These are phyloP conservation scores for Pseudocheirus occidentalis DNA, from an alignment of 2,797 vertebrate species.

Conservation along the genomic window DNA sequence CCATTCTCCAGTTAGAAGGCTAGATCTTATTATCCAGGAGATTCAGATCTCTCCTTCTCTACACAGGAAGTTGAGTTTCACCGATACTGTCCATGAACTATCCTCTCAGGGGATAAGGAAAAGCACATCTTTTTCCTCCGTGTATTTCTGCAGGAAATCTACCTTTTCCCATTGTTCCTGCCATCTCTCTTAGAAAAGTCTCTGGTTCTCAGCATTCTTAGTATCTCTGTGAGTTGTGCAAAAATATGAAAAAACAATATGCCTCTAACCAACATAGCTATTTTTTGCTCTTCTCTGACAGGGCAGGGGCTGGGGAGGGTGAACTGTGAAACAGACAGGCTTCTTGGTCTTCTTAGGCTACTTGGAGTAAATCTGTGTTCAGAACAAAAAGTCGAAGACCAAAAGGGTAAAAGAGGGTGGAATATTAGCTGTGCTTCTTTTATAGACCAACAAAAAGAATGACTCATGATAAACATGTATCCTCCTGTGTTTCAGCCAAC, in stretches of 20 bases:
- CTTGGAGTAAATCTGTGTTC: not conserved
- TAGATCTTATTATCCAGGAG: not conserved
- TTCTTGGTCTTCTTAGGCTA: not conserved
- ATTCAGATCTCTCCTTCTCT: not conserved
- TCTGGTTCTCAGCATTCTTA: not conserved
- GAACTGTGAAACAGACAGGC: not conserved
- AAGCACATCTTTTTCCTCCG: not conserved
- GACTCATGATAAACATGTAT: not conserved
- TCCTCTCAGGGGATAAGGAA: not conserved
- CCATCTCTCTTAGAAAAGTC: not conserved
- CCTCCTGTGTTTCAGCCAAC: not conserved
- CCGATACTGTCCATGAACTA: not conserved
- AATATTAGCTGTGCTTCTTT: not conserved
- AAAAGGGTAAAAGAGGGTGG: not conserved
- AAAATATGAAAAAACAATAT: not conserved
- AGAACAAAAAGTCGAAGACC: not conserved
- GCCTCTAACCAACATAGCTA: not conserved
- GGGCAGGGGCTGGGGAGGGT: too few relatives aligned
- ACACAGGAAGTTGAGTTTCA: not conserved
- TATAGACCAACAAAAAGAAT: not conserved
- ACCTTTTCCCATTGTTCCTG: not conserved
- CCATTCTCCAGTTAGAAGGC: not conserved
- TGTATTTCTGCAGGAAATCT: not conserved
- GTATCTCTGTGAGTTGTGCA: not conserved
- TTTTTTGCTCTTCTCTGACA: not conserved